Evolutionary conservation across 2,113 vertebrate genomes (phyloP).

Genomic region (Nothocercus nigrocapillus): DNA sequence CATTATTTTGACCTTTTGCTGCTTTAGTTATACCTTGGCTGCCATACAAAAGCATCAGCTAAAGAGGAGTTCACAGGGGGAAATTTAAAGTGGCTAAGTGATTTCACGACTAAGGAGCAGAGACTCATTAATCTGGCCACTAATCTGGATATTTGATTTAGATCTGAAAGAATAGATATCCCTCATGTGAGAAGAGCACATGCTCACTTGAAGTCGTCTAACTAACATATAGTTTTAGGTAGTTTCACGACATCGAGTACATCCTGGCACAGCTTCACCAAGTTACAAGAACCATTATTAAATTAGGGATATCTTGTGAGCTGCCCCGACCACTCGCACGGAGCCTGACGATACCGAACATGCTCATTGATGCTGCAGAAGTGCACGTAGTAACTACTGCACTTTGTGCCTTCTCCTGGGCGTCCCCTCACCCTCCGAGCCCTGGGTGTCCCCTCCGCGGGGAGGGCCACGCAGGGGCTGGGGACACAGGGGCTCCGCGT

Average conservation of each 20-base stretch:
- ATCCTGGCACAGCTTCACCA: not conserved
- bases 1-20: conserved; percentile 62
- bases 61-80: not conserved
- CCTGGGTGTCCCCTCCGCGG: not conserved
- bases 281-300: not conserved
- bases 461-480: not conserved
- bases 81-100: not conserved
- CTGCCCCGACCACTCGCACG: not conserved
- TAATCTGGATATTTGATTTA: not conserved
- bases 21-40: conserved; percentile 15
- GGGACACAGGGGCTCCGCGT: not conserved
- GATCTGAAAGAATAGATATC: not conserved
- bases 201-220: not conserved
- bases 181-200: not conserved
- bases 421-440: not conserved
- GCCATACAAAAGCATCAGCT: not conserved
- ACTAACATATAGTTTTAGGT: accelerated
- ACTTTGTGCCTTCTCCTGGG: not conserved
- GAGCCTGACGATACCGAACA: not conserved
- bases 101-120: not conserved
- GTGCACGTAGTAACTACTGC: not conserved
- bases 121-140: not conserved
- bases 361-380: not conserved
- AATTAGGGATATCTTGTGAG: not conserved
- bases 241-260: not conserved